phyloP scores from a whole-genome alignment of 2,113 vertebrate species.

The Micronycteris hirsuta region DNA sequence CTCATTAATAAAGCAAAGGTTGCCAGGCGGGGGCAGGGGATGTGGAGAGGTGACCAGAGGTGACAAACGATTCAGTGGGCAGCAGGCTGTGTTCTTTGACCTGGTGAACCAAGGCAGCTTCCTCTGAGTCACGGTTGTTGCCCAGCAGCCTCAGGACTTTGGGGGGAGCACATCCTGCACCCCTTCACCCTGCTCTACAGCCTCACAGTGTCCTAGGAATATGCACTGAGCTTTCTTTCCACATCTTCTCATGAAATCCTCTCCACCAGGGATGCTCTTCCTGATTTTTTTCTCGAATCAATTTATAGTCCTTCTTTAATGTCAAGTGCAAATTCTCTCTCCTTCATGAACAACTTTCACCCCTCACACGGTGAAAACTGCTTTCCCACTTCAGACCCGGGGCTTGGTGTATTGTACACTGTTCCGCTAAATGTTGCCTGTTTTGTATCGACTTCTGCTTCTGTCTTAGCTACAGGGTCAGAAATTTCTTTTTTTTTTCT shows the following conservation, averaged over 20 bases:
- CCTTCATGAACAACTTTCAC: neutral
- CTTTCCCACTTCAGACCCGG: neutral
- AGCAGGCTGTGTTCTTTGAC: constrained; percentile 34
- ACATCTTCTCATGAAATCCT: neutral
- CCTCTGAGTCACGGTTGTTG: neutral
- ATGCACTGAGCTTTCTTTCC: neutral
- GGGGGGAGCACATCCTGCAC: neutral
- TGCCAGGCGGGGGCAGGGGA: neutral
- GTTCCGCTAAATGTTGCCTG: neutral
- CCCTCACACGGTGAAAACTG: neutral
- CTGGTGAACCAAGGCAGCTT: neutral
- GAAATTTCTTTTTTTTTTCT: neutral
- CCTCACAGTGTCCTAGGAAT: neutral
- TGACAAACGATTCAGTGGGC: neutral
- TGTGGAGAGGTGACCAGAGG: neutral
- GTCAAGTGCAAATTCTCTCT: neutral
- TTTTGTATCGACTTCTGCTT: neutral
- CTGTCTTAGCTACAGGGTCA: neutral
- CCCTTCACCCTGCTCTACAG: neutral
- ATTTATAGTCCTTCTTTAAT: neutral
- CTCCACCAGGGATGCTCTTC: neutral
- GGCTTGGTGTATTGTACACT: neutral
- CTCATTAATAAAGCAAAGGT: neutral
- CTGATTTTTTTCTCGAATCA: neutral
- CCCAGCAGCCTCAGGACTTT: neutral